phyloP scores from a whole-genome alignment of 2,888 invertebrate genomes.

The Tillus elongatus region DNA sequence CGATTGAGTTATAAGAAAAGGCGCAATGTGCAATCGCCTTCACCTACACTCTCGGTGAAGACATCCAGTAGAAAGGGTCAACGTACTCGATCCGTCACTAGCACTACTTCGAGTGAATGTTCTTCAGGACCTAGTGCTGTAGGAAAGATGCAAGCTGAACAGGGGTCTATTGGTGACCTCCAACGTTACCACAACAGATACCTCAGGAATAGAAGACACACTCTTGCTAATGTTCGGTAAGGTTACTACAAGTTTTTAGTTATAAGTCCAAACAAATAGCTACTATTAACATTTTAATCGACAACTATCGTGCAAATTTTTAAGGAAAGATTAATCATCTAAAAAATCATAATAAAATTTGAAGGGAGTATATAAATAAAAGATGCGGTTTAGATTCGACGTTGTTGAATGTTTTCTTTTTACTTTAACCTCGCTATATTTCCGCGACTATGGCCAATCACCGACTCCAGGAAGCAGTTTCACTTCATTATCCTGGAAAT shows the following conservation, averaged over 20 bases:
- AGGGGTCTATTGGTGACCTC: slow-evolving; percentile 82
- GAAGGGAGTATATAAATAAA: no score
- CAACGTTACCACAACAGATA: slow-evolving; percentile 82
- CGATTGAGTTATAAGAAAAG: slow-evolving; percentile 31
- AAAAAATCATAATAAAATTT: no score
- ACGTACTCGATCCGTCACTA: slow-evolving; percentile 31
- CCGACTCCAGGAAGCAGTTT: no score
- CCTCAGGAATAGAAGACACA: slow-evolving; percentile 78
- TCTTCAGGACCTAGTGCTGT: slow-evolving; percentile 35
- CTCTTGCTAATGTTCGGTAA: slow-evolving; percentile 88
- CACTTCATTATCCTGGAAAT: no score
- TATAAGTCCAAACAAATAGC: background rate
- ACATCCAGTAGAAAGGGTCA: slow-evolving; percentile 47
- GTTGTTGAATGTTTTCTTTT: no score
- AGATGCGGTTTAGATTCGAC: no score
- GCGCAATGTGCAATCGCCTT: slow-evolving; percentile 48
- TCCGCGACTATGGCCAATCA: no score
- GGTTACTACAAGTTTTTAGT: slow-evolving; percentile 38
- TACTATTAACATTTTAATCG: background rate
- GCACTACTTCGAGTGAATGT: slow-evolving; percentile 35
- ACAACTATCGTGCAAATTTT: background rate
- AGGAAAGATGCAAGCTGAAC: slow-evolving; percentile 83
- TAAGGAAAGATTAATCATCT: background rate
- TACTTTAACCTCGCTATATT: no score
- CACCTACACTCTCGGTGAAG: slow-evolving; percentile 52